These are phyloP conservation scores for Nipponacmea schrenckii DNA, from an alignment of 2,888 invertebrate genomes.

Conservation along the genomic window DNA sequence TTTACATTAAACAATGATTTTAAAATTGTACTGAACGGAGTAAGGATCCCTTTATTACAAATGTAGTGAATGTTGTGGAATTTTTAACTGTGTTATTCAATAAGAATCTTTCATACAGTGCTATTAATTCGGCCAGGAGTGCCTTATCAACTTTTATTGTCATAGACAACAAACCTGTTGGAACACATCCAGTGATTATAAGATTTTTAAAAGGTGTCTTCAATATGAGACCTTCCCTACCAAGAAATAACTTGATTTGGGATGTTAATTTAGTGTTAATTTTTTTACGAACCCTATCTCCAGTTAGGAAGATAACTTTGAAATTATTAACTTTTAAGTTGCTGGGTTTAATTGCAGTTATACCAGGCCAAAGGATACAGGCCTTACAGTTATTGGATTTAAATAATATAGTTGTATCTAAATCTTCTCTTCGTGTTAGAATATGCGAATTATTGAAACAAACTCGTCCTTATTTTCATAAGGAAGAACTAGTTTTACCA, in stretches of 20 bases:
- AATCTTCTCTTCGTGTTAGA: not conserved
- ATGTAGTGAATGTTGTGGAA: conserved; percentile 9
- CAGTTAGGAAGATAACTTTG: not conserved
- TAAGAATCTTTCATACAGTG: conserved; percentile 14
- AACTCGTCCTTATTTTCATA: too few species aligned
- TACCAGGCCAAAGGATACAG: conserved; percentile 19
- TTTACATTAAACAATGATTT: conserved; percentile 19
- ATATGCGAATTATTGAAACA: conserved; percentile 12
- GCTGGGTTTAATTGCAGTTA: conserved; percentile 5
- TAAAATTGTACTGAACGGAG: conserved; percentile 11
- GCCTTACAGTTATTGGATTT: conserved; percentile 9
- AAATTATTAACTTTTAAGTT: conserved; percentile 15
- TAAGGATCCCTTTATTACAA: conserved; percentile 10
- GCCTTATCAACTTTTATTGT: conserved; percentile 1
- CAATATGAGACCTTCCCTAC: conserved; percentile 1
- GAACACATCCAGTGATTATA: conserved; percentile 5
- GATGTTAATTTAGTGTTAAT: conserved; percentile 16
- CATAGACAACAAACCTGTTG: not conserved
- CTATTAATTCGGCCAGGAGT: conserved; percentile 19
- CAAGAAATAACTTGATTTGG: conserved; percentile 11
- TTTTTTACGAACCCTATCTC: conserved; percentile 10
- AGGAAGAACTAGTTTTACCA: not conserved
- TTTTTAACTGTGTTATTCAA: conserved; percentile 19
- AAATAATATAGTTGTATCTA: conserved; percentile 5
- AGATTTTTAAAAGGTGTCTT: conserved; percentile 5